Evolutionary conservation across 2,797 vertebrate species (phyloP), one percentile per base, ranked within the genome.

Genomic region (Gallinago solitaria): DNA sequence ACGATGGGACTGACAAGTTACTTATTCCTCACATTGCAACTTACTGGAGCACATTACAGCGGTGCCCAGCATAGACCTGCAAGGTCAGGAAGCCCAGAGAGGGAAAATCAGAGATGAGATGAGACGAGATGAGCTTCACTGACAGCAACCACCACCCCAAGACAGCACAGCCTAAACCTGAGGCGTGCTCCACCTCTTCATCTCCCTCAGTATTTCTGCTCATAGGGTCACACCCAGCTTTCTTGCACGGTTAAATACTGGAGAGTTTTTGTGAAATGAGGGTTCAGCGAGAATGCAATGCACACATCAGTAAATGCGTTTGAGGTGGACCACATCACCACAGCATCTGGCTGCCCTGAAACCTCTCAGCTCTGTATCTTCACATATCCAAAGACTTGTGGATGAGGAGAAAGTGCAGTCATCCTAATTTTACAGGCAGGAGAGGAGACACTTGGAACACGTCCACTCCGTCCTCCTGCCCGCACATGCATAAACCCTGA

Each of bases 61-160:
- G 9, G 12, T 6, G 12, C 7, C 1, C 11, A 35, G 60, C 3
- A 20, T 0, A 30, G 39, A 59, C 39, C 33, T 45, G 50, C 59
- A 76, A 53, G 64, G 56, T 60, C 74, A 59, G 54, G 54, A 88
- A 87, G 54, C 4, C 41, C 53, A 56, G n/a, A 33, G 64, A 57
- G 15, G 16, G 27, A 86, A 37, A 41, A 68, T 37, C 8, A 71
- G 24, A 73, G 48, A 39, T 39, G 39, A 43, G 61, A 63, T 20
- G 12, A 77, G 61, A 63, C 18, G 12, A 77, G 51, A 35, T 33
- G 60, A 81, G 33, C 48, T 76, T 30, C 4, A 2, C 3, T 43
- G 45, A 68, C 25, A 83, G 68, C 37, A 73, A 25, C n/a, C 60
- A 76, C 39, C 28, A 79, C 43, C 37, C 61, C 43, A 65, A 63